Evolutionary conservation across 2,797 vertebrate genomes (phyloP), one percentile per base, ranked within the genome.

Genomic region (Pantherophis alleghaniensis): DNA sequence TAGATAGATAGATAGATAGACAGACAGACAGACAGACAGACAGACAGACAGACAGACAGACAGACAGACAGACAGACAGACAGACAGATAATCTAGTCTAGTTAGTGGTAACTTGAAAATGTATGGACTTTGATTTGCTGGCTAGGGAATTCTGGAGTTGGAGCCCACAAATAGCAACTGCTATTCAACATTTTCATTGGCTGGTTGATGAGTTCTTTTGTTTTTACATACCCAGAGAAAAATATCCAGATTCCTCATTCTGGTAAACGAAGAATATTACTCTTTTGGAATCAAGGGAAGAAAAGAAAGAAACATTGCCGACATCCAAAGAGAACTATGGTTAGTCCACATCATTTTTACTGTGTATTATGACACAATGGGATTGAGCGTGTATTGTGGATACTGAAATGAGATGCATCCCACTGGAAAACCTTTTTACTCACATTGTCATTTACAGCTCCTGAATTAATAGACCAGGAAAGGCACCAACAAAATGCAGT

Each of bases 381-480:
- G 93, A 96, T 95, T 94, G 97, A 96, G 95, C 93, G 95, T 96
- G 96, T 96, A 93, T 63, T 92, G 96, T 94, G 94, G 95, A 93
- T 86, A 95, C 95, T 95, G 91, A 98, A 97, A 97, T 95, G 97
- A 97, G 98, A 97, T 93, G 96, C 97, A 97, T 97, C 97, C 96
- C 97, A 96, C 97, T 96, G 97, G 97, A 98, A 98, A 98, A 97
- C 97, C 96, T 96, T 98, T 98, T 97, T 96, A 96, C 97, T 97
- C 97, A 95, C 97, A 97, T 97, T 98, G 98, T 98, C 98, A 98
- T 98, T 98, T 98, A 98, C 95, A 96, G 97, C 97, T 97, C 95
- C 96, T 97, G 98, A 99, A 99, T 99, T 99, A 99, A 99, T 98
- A 99, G 98, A 98, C 98, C 98, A 98, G 98, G 98, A 98, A 98